phyloP scores from a whole-genome alignment of 2,888 invertebrate species.

The Morpho achilles region DNA sequence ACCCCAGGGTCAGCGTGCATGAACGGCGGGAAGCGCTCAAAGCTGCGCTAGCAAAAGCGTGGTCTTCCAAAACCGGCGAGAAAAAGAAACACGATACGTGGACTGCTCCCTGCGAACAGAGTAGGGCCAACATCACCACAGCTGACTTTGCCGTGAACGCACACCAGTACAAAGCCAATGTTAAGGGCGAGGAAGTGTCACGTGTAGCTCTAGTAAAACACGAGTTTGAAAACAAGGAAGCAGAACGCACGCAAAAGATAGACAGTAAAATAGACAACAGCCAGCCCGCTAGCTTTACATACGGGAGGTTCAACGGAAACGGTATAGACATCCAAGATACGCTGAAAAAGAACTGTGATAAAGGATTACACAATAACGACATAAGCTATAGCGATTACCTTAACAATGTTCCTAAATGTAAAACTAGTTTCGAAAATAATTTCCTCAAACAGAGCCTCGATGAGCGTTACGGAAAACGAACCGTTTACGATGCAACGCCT shows the following conservation, averaged over 20 bases:
- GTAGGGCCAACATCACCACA: slow-evolving; percentile 54
- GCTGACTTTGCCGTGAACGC: slow-evolving; percentile 58
- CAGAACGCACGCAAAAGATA: slow-evolving; percentile 50
- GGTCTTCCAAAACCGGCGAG: slow-evolving; percentile 68
- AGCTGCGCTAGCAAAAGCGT: slow-evolving; percentile 73
- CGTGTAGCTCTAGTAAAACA: slow-evolving; percentile 66
- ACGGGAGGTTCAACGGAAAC: slow-evolving; percentile 59
- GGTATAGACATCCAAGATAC: slow-evolving; percentile 72
- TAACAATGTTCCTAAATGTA: slow-evolving; percentile 77
- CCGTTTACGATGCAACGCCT: slow-evolving; percentile 57
- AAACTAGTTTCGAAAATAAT: slow-evolving; percentile 73
- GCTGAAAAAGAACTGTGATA: slow-evolving; percentile 75
- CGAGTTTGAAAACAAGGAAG: slow-evolving; percentile 68
- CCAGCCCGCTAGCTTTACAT: slow-evolving; percentile 60
- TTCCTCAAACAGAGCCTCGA: slow-evolving; percentile 71
- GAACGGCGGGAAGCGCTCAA: slow-evolving; percentile 74
- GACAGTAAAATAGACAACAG: slow-evolving; percentile 53
- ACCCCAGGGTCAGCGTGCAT: slow-evolving; percentile 79
- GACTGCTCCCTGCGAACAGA: slow-evolving; percentile 62
- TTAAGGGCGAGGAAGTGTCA: slow-evolving; percentile 55
- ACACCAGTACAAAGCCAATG: slow-evolving; percentile 46
- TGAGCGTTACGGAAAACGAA: slow-evolving; percentile 69
- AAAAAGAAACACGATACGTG: slow-evolving; percentile 72
- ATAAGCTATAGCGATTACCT: slow-evolving; percentile 69
- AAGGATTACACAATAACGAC: slow-evolving; percentile 73